Evolutionary conservation across 2,113 vertebrate species (phyloP).

Genomic region (Todiramphus chloris): DNA sequence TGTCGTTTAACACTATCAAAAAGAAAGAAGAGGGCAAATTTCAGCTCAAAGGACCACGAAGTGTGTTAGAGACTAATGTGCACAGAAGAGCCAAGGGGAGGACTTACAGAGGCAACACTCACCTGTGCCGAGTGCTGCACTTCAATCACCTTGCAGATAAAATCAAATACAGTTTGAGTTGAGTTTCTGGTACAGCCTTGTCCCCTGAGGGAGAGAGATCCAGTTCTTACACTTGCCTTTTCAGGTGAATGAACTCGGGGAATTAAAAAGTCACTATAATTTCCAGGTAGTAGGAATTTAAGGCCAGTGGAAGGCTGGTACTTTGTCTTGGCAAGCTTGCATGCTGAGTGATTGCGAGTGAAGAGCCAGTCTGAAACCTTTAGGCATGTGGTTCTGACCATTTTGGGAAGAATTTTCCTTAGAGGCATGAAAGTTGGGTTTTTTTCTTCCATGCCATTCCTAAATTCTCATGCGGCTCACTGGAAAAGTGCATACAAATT

Average conservation of each 20-base stretch:
- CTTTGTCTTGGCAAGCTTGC: neutral
- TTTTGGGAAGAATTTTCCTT: neutral
- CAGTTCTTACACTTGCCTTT: neutral
- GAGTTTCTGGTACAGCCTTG: neutral
- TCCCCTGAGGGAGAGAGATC: neutral
- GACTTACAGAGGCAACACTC: neutral
- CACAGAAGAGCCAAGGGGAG: neutral
- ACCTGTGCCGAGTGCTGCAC: neutral
- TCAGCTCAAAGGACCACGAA: neutral
- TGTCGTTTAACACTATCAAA: neutral
- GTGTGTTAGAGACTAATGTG: neutral
- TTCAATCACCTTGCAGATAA: neutral
- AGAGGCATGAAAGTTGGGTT: neutral
- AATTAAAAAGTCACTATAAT: neutral
- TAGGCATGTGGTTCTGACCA: neutral
- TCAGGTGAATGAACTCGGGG: neutral
- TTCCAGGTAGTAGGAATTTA: neutral
- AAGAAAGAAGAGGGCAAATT: neutral
- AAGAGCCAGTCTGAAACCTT: neutral
- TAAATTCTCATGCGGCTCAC: neutral
- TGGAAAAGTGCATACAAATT: neutral
- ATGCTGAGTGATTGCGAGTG: fast-evolving
- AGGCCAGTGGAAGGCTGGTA: neutral
- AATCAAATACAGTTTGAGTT: neutral
- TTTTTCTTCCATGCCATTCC: neutral